These are phyloP conservation scores for Cantharis lateralis DNA, from an alignment of 2,888 invertebrate species.

Conservation along the genomic window DNA sequence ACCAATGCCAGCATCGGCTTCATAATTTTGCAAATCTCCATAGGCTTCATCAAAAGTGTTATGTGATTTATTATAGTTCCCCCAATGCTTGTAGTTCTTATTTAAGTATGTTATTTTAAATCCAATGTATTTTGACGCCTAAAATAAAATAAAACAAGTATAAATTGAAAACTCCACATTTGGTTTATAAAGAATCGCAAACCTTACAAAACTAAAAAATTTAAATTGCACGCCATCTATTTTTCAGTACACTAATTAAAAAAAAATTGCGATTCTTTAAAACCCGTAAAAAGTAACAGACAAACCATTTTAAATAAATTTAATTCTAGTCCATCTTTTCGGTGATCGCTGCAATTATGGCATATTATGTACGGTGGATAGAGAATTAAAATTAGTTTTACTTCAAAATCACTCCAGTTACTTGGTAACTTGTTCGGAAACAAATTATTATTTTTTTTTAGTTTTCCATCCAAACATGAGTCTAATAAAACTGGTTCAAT, in stretches of 20 bases:
- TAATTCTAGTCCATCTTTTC: background rate
- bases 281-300: background rate
- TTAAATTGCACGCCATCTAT: background rate
- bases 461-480: background rate
- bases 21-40: background rate
- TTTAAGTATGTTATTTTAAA: background rate
- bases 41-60: background rate
- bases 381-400: background rate
- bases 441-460: background rate
- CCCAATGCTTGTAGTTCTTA: background rate
- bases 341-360: background rate
- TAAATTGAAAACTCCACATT: no score
- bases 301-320: background rate
- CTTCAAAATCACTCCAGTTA: background rate
- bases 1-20: background rate
- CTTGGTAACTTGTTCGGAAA: background rate
- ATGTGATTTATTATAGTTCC: background rate
- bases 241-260: background rate
- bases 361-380: background rate
- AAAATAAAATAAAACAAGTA: background rate
- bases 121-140: background rate
- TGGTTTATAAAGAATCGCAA: no score
- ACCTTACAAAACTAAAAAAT: no score
- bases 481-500: background rate
- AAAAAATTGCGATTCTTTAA: background rate